Evolutionary conservation across 1,140 invertebrate genomes (phyloP).

Genomic region (Drosophila equinoxialis): DNA sequence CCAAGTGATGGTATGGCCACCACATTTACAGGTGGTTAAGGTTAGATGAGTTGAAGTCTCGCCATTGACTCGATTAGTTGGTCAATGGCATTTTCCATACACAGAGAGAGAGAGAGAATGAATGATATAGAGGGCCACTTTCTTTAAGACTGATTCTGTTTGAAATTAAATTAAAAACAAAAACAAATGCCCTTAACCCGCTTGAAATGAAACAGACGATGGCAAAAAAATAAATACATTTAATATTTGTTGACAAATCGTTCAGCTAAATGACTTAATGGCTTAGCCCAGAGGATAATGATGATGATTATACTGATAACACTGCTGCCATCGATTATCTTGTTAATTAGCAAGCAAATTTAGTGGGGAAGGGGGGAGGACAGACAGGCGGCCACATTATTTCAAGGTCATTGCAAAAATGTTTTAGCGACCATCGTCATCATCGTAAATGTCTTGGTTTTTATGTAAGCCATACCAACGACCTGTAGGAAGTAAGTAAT

Average conservation of each 20-base stretch:
- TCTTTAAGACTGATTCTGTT: conserved; percentile 45
- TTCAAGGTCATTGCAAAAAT: conserved; percentile 65
- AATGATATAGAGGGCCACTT: not conserved
- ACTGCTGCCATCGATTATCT: conserved; percentile 59
- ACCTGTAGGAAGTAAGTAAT: conserved; percentile 63
- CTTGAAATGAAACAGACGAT: conserved; percentile 47
- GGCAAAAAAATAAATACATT: conserved; percentile 1
- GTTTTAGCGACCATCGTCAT: conserved; percentile 36
- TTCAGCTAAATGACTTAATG: conserved; percentile 62
- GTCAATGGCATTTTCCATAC: conserved; percentile 54
- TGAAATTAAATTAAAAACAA: conserved; percentile 24
- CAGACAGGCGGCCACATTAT: conserved; percentile 28
- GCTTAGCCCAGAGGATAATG: conserved; percentile 41
- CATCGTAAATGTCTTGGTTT: conserved; percentile 18
- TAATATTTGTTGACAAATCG: conserved; percentile 63
- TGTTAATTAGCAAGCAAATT: conserved; percentile 55
- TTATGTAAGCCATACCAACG: conserved; percentile 53
- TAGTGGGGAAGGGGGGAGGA: conserved; percentile 2
- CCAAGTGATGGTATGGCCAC: conserved; percentile 8
- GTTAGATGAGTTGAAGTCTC: conserved; percentile 59
- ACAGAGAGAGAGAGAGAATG: conserved; percentile 8
- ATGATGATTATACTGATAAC: conserved; percentile 48
- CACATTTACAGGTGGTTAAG: conserved; percentile 19
- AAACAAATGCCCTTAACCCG: conserved; percentile 62
- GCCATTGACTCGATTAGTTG: conserved; percentile 77